Evolutionary conservation across 1,140 invertebrate genomes (phyloP), one percentile per base, ranked within the genome.

Genomic region (Pachypeltis micranthus): DNA sequence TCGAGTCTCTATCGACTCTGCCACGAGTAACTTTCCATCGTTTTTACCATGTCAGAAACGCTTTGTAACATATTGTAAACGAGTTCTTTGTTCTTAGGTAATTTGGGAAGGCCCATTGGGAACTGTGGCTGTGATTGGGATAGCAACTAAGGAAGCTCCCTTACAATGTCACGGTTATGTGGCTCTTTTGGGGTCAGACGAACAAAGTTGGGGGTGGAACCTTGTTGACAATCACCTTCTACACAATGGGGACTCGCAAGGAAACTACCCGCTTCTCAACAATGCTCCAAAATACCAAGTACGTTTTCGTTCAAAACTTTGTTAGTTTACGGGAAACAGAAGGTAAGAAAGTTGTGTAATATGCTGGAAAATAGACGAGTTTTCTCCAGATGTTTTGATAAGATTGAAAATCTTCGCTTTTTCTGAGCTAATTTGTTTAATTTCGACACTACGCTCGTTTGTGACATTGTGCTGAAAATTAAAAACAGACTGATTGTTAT

Each of bases 151-250:
- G 78, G 90, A 96, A 73, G 91, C 94, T 21, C 82, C 90, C 26
- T 75, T 97, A 55, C 83, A 89, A 71, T 93, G 90, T 75, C 90
- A 90, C 70, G 95, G 96, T 64, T 98, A 98, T 79, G 87, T 97
- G 28, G 88, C 93, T 2, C 76, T 99, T 59, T 77, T 99, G 55
- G 96, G 96, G 23, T 90, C 90, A 47, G 93, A 98, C 78, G 90
- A 96, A 72, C 87, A 98, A 74, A 96, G 93, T 69, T 98, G 95
- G 95, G 95, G 95, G 2, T 98, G 96, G 95, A 98, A 98, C 82
- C 81, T 98, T 63, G 94, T 98, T 19, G 95, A 98, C 77, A 98
- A 98, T 81, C 86, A 91, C 79, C 82, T 99, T 55, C 77, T 98
- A 67, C 95, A 99, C 73, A 97, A 97, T 82, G 95, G 95, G 57